Percentiles rank a stretch among this genome's conserved stretches.
These are phyloP conservation scores for Erythrolamprus reginae DNA, from an alignment of 2,113 vertebrate species.

Conservation along the genomic window DNA sequence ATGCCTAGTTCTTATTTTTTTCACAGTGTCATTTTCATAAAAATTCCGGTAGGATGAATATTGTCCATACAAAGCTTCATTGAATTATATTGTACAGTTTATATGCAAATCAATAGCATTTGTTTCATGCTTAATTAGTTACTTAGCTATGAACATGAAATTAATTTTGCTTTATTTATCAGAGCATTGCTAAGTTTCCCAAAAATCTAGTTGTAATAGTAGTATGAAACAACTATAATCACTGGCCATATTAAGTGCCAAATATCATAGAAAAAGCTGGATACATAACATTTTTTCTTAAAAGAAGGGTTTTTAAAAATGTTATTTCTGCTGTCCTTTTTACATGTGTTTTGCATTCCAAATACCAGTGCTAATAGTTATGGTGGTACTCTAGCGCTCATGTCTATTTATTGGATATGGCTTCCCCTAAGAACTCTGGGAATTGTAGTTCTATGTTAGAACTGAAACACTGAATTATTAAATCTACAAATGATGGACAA, in stretches of 20 bases:
- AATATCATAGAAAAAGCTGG: conserved; percentile 58
- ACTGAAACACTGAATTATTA: neutral
- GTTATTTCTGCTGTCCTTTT: conserved; percentile 12
- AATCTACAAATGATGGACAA: neutral
- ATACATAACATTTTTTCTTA: conserved; percentile 51
- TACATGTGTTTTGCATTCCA: conserved; percentile 52
- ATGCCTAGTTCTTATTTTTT: conserved; percentile 69
- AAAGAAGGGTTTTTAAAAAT: conserved; percentile 21
- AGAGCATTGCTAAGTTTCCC: conserved; percentile 63
- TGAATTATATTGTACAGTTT: conserved; percentile 68
- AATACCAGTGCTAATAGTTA: conserved; percentile 26
- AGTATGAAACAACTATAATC: conserved; percentile 61
- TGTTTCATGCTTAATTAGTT: conserved; percentile 72
- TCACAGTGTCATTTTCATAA: conserved; percentile 92
- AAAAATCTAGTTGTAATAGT: conserved; percentile 58
- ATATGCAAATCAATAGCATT: conserved; percentile 66
- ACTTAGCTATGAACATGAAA: conserved; percentile 62
- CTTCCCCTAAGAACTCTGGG: neutral
- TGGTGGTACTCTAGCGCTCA: neutral
- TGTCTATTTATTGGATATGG: neutral
- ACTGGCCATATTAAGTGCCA: conserved; percentile 49
- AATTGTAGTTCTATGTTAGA: neutral
- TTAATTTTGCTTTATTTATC: conserved; percentile 60
- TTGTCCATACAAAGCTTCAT: conserved; percentile 73
- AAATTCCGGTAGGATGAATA: conserved; percentile 78